Evolutionary conservation across 2,113 vertebrate genomes (phyloP).

Genomic region (Sinocyclocheilus anshuiensis): DNA sequence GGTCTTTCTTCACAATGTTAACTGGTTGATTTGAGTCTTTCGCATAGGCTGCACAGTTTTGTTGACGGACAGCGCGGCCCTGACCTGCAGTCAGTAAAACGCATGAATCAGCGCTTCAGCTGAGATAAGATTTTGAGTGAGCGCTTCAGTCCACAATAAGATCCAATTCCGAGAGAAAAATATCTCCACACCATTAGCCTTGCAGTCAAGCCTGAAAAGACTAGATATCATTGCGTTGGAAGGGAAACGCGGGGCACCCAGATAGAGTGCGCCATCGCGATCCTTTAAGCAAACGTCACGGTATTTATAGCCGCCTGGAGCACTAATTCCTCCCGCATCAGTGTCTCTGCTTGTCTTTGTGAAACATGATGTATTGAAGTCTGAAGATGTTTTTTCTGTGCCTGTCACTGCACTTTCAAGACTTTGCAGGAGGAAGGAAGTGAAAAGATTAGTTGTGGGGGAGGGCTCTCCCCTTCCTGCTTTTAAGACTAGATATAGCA

Average conservation of each 20-base stretch:
- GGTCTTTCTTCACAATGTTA: neutral
- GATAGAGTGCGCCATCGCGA: neutral
- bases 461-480: neutral
- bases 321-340: conserved; percentile 19
- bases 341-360: conserved; percentile 21
- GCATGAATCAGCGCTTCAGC: conserved; percentile 20
- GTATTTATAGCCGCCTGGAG: conserved; percentile 9
- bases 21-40: neutral
- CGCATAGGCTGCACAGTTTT: neutral
- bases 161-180: conserved; percentile 31
- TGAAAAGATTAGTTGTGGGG: conserved; percentile 29
- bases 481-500: conserved; percentile 39
- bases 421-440: conserved; percentile 20
- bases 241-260: neutral
- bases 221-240: neutral
- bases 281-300: conserved; percentile 14
- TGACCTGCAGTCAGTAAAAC: neutral
- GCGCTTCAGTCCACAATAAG: conserved; percentile 28
- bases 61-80: neutral
- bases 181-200: conserved; percentile 26
- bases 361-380: conserved; percentile 32
- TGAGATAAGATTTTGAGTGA: conserved; percentile 36
- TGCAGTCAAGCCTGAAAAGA: neutral
- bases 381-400: conserved; percentile 33
- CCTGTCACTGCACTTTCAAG: conserved; percentile 13